Percentiles rank a stretch among this genome's conserved stretches.
phyloP scores from a whole-genome alignment of 2,797 vertebrate genomes.

The Psittacula echo region DNA sequence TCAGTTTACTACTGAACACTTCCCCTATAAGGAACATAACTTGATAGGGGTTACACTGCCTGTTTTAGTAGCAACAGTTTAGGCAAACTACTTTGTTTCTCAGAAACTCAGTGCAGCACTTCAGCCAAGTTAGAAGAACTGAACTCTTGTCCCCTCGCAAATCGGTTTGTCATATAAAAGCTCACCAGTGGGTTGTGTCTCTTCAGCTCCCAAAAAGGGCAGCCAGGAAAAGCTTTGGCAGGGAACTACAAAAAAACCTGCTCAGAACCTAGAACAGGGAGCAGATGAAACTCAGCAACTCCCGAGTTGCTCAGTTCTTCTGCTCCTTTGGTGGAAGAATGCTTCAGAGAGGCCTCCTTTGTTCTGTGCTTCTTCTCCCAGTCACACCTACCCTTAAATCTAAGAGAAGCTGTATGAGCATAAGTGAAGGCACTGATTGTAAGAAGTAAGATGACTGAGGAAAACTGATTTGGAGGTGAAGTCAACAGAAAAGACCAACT shows the following conservation, averaged over 20 bases:
- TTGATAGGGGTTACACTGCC: neutral
- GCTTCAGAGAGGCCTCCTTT: neutral
- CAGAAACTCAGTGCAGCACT: neutral
- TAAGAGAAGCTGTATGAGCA: neutral
- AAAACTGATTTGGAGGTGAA: neutral
- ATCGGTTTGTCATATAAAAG: neutral
- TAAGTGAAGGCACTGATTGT: neutral
- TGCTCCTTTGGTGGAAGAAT: neutral
- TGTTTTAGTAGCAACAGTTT: neutral
- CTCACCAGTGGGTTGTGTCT: neutral
- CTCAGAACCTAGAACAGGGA: neutral
- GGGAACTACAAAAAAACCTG: neutral
- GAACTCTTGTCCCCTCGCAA: neutral
- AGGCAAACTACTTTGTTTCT: neutral
- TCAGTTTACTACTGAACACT: neutral
- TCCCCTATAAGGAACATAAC: neutral
- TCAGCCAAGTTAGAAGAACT: neutral
- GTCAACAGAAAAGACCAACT: neutral
- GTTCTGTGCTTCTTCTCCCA: neutral
- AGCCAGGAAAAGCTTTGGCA: neutral
- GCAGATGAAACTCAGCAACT: neutral
- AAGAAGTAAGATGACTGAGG: neutral
- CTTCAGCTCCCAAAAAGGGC: neutral
- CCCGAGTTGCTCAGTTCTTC: neutral
- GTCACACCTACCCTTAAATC: rapidly evolving